Base-by-base conservation (phyloP, 2,888 invertebrate genomes). In the Adineta ricciae region DNA sequence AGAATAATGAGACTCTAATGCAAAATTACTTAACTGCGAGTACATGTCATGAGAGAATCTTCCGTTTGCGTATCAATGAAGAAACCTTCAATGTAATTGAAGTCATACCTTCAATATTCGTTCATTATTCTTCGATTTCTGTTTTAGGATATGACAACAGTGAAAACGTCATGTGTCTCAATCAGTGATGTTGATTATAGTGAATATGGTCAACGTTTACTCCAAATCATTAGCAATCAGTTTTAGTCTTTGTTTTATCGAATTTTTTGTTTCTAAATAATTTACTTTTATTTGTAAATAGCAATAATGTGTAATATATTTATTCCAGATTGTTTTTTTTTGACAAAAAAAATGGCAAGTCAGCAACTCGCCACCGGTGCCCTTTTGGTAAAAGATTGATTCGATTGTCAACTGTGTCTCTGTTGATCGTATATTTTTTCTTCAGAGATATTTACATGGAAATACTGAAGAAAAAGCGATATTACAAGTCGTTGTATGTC, bases 391-490 rank as follows among this genome's bases (percentile, higher is more conserved):
- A 73, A 78, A 38, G n/a, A 21, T 38, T 21, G 11, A 5, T 36
- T 73, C 38, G 19, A 14, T 3, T 24, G 11, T 56, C 14, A 56
- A n/a, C n/a, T n/a, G n/a, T n/a, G n/a, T n/a, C n/a, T n/a, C n/a
- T n/a, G n/a, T n/a, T 56, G 5, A 27, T 27, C 0, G 8, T 8
- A 14, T 78, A 5, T 41, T 78, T 16, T 11, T 41, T 41, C 3
- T 78, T 38, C 9, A 78, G 78, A 38, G 78, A 41, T 78, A 78
- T 78, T 78, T 78, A 78, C 78, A 41, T 41, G 78, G 78, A 7
- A 78, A 78, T 78, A 41, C n/a, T 41, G 1, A 8, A n/a, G 78
- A 78, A 78, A 78, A 78, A 41, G 78, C 78, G 0, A 41, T 41
- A 41, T 78, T 78, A 78, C 78, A 78, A 41, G 78, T 78, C 2